Percentiles rank a stretch among this genome's conserved stretches.
These are phyloP conservation scores for Callipepla squamata DNA, from an alignment of 2,113 vertebrate genomes.

Conservation along the genomic window DNA sequence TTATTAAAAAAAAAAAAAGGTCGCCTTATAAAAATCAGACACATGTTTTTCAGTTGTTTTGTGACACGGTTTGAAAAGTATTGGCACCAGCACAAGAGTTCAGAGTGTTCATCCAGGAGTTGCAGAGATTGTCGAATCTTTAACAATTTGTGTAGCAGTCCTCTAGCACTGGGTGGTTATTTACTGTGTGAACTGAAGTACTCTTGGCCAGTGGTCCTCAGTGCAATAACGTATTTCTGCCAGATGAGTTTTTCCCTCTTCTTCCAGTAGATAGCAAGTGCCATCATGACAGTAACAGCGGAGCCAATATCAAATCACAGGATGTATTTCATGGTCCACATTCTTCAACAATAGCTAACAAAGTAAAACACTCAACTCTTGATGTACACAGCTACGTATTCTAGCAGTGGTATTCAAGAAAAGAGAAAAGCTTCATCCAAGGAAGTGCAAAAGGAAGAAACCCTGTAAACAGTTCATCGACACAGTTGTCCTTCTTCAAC, in stretches of 20 bases:
- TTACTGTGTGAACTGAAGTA: background rate
- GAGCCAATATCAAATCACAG: background rate
- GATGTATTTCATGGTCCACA: background rate
- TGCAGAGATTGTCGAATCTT: background rate
- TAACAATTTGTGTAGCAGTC: background rate
- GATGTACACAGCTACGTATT: background rate
- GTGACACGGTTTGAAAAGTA: constrained; percentile 4
- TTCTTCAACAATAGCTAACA: background rate
- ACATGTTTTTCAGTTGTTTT: constrained; percentile 2
- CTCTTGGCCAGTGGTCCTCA: background rate
- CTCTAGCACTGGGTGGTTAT: background rate
- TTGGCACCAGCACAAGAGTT: constrained; percentile 45
- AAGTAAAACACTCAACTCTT: background rate
- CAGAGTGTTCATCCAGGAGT: constrained; percentile 14
- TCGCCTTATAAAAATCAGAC: constrained; percentile 2
- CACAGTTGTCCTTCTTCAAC: background rate
- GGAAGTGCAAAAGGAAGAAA: constrained; percentile 24
- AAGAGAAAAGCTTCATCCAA: background rate
- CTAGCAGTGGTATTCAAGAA: background rate
- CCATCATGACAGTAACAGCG: background rate
- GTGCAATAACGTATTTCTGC: background rate
- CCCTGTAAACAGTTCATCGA: background rate
- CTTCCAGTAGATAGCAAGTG: background rate
- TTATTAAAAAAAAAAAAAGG: background rate
- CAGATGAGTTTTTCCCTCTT: background rate